Conservation (phyloP, 1,140 invertebrate genomes). For the Drosophila asahinai region DNA sequence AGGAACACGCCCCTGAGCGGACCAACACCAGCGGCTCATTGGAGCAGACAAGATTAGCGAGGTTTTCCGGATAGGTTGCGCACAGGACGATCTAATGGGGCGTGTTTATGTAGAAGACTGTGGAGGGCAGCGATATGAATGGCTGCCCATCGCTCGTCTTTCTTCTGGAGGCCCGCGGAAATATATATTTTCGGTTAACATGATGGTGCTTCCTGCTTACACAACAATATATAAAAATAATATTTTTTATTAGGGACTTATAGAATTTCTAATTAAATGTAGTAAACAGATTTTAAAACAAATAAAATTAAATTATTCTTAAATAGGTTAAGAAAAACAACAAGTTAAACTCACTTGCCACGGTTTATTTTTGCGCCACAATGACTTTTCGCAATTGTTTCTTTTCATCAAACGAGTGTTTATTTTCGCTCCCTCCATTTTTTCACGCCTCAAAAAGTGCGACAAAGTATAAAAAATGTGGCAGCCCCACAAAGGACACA, state of each 20-base stretch:
- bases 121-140: not conserved
- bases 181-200: not conserved
- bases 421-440: slow-evolving; percentile 44
- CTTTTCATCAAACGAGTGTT: slow-evolving; percentile 30
- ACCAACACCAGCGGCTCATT: slow-evolving; percentile 60
- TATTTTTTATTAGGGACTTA: not conserved
- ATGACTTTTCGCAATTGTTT: slow-evolving; percentile 36
- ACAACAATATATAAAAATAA: not conserved
- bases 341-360: not conserved
- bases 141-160: not conserved
- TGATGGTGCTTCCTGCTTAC: no score
- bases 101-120: slow-evolving; percentile 3
- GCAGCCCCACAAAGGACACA: slow-evolving; percentile 37
- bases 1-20: slow-evolving; percentile 25
- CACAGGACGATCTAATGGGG: slow-evolving; percentile 28
- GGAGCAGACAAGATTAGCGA: slow-evolving; percentile 70
- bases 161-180: not conserved
- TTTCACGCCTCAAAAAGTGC: slow-evolving; percentile 65
- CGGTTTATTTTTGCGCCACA: slow-evolving; percentile 4
- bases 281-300: not conserved
- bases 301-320: no score
- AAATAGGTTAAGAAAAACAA: not conserved
- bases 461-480: slow-evolving; percentile 63
- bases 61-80: slow-evolving; percentile 31
- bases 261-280: not conserved